Base-by-base conservation (phyloP, 2,113 vertebrate genomes). In the Bos indicus region DNA sequence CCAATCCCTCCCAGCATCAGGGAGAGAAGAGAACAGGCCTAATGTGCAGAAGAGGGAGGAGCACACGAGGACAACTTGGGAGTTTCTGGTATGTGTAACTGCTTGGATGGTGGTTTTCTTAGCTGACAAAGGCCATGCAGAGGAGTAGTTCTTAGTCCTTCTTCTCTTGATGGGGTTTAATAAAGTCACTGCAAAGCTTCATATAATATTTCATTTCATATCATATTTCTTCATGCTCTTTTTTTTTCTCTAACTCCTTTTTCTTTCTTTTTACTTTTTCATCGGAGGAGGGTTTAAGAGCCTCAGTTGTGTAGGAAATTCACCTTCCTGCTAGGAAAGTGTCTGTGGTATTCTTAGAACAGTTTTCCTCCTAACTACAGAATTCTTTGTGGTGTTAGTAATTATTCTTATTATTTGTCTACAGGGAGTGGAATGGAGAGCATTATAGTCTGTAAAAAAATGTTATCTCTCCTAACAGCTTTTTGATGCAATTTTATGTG, bases 401-500 rank as follows among this genome's bases (percentile, higher is more conserved):
- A 19, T 85, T 36, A 80, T 77, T 88, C 21, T 16, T 40, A 33
- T 77, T 78, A 33, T 81, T 96, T 19, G 21, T 64, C 16, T 80
- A 36, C 6, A 94, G 56, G 59, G 40, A 89, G 3, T 62, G 40
- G 25, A 71, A 77, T 82, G 4, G 16, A 74, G 60, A 21, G 78
- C 14, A 64, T 96, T 94, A 71, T 46, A 89, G 40, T 64, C 85
- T 80, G 7, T 74, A 74, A 88, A 83, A 83, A 93, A 52, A 52
- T 93, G 87, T 80, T 26, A 11, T 93, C 46, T 87, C 33, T 77
- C 54, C 33, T 88, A 88, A 51, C n/a, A 57, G 25, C 28, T 64
- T 93, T 97, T 89, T 87, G 25, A 83, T 82, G 33, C 59, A 46
- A 14, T 94, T 96, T 96, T 90, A 74, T 64, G 12, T 77, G 40